Evolutionary conservation across 1,140 invertebrate genomes (phyloP).

Genomic region (Pogonomyrmex barbatus): DNA sequence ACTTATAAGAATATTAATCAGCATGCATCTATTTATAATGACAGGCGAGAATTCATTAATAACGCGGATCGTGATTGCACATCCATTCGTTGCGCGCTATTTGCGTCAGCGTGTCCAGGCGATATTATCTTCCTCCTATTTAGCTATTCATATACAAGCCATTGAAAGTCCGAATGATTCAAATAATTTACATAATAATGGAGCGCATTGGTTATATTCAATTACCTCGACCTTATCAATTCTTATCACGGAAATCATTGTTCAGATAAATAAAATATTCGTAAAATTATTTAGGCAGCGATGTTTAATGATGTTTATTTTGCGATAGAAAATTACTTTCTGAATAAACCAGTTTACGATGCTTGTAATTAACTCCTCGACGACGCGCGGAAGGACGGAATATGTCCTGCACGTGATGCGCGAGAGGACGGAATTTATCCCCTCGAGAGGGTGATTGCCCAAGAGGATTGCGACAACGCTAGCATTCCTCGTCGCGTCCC

Average conservation of each 20-base stretch:
- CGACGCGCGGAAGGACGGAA: constrained; percentile 4
- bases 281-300: too few species aligned
- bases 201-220: background rate
- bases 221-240: background rate
- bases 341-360: constrained; percentile 24
- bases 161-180: constrained; percentile 1
- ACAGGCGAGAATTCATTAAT: constrained; percentile 50
- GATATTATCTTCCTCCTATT: background rate
- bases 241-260: background rate
- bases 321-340: background rate
- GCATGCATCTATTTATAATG: constrained; percentile 9
- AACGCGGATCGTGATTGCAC: constrained; percentile 10
- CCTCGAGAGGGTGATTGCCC: constrained; percentile 49
- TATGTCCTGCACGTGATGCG: constrained; percentile 20
- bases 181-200: constrained; percentile 10
- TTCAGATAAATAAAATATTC: background rate
- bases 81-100: constrained; percentile 29
- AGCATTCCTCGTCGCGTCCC: constrained; percentile 57
- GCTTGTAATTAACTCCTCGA: background rate
- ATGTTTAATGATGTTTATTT: background rate
- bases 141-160: background rate
- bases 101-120: background rate
- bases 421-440: background rate
- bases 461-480: constrained; percentile 75
- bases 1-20: constrained; percentile 14